These are phyloP conservation scores for Anthoscopus minutus DNA, from an alignment of 2,113 vertebrate genomes.

Conservation along the genomic window DNA sequence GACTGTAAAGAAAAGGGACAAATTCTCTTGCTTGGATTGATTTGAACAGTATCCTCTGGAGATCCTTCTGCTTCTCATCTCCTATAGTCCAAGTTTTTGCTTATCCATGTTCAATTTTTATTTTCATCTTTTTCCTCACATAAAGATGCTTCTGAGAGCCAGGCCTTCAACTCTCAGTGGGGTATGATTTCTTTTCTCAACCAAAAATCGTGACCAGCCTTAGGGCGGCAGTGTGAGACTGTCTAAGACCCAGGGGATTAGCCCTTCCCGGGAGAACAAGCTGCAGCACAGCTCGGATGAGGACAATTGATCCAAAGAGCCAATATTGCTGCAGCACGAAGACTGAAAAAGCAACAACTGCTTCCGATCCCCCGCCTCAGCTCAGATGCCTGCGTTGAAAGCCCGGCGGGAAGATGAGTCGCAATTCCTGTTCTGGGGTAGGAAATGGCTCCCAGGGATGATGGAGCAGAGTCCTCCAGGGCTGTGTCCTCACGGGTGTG, in stretches of 20 bases:
- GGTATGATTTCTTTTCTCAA: neutral
- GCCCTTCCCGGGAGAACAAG: neutral
- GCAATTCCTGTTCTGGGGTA: neutral
- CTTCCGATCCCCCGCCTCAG: neutral
- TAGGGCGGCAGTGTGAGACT: neutral
- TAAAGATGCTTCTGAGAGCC: neutral
- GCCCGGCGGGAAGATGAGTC: neutral
- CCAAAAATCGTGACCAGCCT: neutral
- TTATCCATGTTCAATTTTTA: neutral
- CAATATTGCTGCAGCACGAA: neutral
- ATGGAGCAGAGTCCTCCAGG: neutral
- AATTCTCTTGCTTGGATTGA: neutral
- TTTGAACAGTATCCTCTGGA: neutral
- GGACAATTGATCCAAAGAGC: conserved; percentile 3
- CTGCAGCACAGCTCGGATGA: neutral
- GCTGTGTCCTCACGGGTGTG: neutral
- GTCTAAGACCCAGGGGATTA: neutral
- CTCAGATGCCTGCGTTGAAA: neutral
- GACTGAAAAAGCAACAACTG: neutral
- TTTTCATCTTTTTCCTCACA: neutral
- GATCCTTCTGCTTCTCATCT: neutral
- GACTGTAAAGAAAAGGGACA: neutral
- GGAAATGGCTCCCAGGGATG: neutral
- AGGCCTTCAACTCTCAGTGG: neutral
- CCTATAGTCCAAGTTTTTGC: neutral